Conservation (phyloP, 2,888 invertebrate genomes). For the Phytoseiulus persimilis region DNA sequence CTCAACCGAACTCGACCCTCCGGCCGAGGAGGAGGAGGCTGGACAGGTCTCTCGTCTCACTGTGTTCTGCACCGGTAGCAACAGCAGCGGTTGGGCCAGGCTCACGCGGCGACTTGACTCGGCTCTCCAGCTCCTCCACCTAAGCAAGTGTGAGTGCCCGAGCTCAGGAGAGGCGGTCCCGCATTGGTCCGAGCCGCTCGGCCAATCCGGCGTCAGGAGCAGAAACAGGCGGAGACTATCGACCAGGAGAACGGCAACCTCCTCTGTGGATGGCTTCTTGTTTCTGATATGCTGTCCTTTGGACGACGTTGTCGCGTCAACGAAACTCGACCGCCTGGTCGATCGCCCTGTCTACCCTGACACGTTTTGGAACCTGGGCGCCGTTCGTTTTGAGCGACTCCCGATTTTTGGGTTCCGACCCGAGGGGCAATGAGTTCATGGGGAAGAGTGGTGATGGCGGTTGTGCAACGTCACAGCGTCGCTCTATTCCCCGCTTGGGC, state of each 20-base stretch:
- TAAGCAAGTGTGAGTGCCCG: background rate
- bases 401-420: too few species aligned
- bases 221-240: slow-evolving; percentile 33
- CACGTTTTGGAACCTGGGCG: background rate
- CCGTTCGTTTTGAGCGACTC: background rate
- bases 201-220: slow-evolving; percentile 23
- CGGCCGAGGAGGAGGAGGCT: background rate
- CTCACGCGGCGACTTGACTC: background rate
- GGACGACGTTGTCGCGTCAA: background rate
- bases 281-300: background rate
- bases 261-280: background rate
- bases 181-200: slow-evolving; percentile 13
- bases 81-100: background rate
- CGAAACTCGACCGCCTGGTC: background rate
- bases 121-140: background rate
- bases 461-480: too few species aligned
- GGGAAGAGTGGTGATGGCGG: too few species aligned
- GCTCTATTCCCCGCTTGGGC: too few species aligned
- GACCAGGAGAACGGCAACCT: slow-evolving; percentile 21
- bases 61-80: background rate
- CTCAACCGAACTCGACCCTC: background rate
- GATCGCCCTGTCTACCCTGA: background rate
- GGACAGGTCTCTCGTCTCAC: background rate
- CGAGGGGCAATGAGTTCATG: too few species aligned
- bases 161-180: slow-evolving; percentile 31